Percentiles rank a stretch among this genome's conserved stretches.
Conservation (phyloP, 2,888 invertebrate genomes). For the Torymus texanus region DNA sequence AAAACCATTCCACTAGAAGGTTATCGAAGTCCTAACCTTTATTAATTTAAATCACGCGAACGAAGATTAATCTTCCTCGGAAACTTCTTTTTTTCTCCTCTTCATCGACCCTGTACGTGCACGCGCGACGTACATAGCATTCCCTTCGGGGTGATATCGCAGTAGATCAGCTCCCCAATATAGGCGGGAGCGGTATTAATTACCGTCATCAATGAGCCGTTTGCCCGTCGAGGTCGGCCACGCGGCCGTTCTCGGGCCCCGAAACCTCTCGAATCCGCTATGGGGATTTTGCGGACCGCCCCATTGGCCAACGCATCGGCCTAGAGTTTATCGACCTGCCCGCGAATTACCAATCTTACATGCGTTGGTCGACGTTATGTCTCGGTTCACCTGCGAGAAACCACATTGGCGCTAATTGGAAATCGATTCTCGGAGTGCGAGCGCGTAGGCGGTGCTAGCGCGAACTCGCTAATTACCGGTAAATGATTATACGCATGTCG, state of each 20-base stretch:
- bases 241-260: too few species aligned
- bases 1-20: too few species aligned
- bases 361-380: constrained; percentile 47
- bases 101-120: too few species aligned
- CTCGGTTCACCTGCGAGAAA: constrained; percentile 53
- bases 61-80: constrained; percentile 10
- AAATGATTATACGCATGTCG: constrained; percentile 21
- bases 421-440: constrained; percentile 47
- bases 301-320: constrained; percentile 61
- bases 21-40: neutral
- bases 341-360: constrained; percentile 47
- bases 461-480: constrained; percentile 35
- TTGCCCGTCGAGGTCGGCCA: constrained; percentile 32
- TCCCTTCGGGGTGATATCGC: neutral
- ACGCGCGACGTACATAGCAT: neutral
- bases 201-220: constrained; percentile 59
- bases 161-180: neutral
- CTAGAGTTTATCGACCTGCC: constrained; percentile 24
- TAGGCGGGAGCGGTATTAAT: constrained; percentile 59
- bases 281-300: constrained; percentile 63
- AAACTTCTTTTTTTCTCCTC: neutral
- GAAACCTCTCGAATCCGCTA: constrained; percentile 54
- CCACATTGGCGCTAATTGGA: constrained; percentile 55
- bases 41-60: constrained; percentile 1
- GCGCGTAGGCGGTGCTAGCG: neutral